Base-by-base conservation (phyloP, 2,888 invertebrate species). In the Hylaea fasciaria region DNA sequence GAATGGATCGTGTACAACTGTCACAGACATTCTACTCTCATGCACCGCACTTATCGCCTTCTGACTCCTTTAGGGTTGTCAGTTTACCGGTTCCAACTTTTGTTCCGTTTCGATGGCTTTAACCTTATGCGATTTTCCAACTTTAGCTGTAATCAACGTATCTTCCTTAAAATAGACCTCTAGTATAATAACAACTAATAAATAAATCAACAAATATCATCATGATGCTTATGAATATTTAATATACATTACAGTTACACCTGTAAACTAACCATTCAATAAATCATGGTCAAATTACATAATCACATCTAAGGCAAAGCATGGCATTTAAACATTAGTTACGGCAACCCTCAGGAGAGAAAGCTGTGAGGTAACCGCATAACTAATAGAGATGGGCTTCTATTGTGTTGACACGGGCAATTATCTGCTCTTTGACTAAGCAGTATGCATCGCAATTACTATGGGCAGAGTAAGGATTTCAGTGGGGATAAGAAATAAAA, bases 1-100 rank as follows among this genome's bases (percentile, higher is more conserved):
- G 74, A 78, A 77, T 74, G 56, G 70, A 78, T 73, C 76, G 74
- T 72, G 76, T 74, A 74, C 78, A 65, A 74, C 71, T 78, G 76
- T 76, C 78, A 76, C 68, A 70, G 70, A 68, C 74, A 72, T 70
- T 65, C 67, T 69, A 68, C 73, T 66, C 66, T 69, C 55, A 49
- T 72, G 61, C 62, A 68, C 65, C 66, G 55, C 69, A 72, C 66
- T 74, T 65, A 62, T 59, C 57, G 54, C 51, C 44, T 49, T 51
- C 35, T 40, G 50, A 46, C 57, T 39, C 5, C 35, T 39, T 0
- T 65, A 77, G 76, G 77, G 77, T 29, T 77, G 69, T 9, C 70
- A 56, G 48, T 52, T 51, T 9, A 11, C 43, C 16, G 53, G 14
- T 45, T 45, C 47, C 43, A 17, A 16, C 41, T 49, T 52, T 48